Conservation (phyloP, 2,888 invertebrate genomes). For the Argyresthia goedartella region DNA sequence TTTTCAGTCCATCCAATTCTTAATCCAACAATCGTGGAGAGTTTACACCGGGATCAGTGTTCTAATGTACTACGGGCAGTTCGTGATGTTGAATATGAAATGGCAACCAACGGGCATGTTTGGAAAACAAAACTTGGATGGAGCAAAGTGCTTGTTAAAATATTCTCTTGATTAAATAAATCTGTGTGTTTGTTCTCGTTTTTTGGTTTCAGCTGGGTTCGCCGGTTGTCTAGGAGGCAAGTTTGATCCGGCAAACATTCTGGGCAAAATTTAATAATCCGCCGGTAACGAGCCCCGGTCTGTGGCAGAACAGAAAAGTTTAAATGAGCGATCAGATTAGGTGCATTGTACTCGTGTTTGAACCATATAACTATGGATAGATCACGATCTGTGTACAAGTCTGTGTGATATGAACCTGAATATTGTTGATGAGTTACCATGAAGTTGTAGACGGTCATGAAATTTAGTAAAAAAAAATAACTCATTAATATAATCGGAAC, state of each 20-base stretch:
- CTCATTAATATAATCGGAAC: too few species aligned
- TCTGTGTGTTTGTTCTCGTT: constrained; percentile 24
- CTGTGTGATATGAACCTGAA: too few species aligned
- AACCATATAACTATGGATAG: not conserved
- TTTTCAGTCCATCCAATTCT: constrained; percentile 25
- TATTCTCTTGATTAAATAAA: constrained; percentile 36
- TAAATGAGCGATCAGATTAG: constrained; percentile 40
- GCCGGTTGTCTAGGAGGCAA: constrained; percentile 43
- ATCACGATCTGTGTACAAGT: too few species aligned
- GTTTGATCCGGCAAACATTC: constrained; percentile 46
- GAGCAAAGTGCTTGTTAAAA: constrained; percentile 36
- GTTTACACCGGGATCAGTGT: constrained; percentile 47
- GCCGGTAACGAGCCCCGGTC: constrained; percentile 51
- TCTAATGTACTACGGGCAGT: constrained; percentile 45
- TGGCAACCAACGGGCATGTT: constrained; percentile 15
- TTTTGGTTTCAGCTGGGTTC: constrained; percentile 15
- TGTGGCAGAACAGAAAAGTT: constrained; percentile 50
- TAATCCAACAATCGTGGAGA: constrained; percentile 45
- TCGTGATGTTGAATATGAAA: constrained; percentile 43
- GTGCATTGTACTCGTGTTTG: not conserved
- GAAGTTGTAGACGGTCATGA: too few species aligned
- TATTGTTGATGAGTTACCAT: too few species aligned
- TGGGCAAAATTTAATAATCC: constrained; percentile 70
- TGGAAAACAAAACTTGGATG: constrained; percentile 20
- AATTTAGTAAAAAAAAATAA: too few species aligned